Base-by-base conservation (phyloP, 92 coral and sea anemone species). In the Galaxea fascicularis region DNA sequence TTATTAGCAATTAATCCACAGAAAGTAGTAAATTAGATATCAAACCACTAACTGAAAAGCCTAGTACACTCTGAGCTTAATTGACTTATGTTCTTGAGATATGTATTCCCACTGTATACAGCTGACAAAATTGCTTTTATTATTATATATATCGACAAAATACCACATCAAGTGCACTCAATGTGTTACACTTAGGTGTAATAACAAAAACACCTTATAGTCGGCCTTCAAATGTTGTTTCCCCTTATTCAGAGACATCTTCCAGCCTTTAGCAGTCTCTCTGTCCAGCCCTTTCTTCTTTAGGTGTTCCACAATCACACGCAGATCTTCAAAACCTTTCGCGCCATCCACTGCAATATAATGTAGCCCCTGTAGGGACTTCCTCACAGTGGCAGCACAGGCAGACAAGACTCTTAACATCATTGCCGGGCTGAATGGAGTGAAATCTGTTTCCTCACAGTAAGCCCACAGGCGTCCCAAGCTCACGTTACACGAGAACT, bases 401-500 rank as follows among this genome's bases (percentile, higher is more conserved):
- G 15, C 86, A 18, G 84, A 81, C 78, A 81, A 77, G 78, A 81
- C 65, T 58, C 65, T 68, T 63, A 69, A 49, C 78, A 81, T 81
- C 4, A 79, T 82, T 63, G 78, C 52, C 27, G 68, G 53, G 86
- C 79, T 65, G 29, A 82, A 82, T 69, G 86, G 86, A 69, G 78
- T 26, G 44, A 80, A 80, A 56, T 28, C 41, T 25, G 65, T 65
- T 46, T 80, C 85, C 76, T 66, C 9, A 30, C 85, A 80, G 41
- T 80, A 80, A 45, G 57, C 74, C 76, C n/a, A n/a, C n/a, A n/a
- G n/a, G n/a, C n/a, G n/a, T n/a, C n/a, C n/a, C n/a, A n/a, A n/a
- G n/a, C n/a, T n/a, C n/a, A n/a, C n/a, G n/a, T n/a, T n/a, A n/a
- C n/a, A n/a, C n/a, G n/a, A n/a, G n/a, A n/a, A n/a, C n/a, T n/a